Percentiles rank a stretch among this genome's conserved stretches.
These are phyloP conservation scores for Brachionus angularis DNA, from an alignment of 1,140 invertebrate genomes.

Conservation along the genomic window DNA sequence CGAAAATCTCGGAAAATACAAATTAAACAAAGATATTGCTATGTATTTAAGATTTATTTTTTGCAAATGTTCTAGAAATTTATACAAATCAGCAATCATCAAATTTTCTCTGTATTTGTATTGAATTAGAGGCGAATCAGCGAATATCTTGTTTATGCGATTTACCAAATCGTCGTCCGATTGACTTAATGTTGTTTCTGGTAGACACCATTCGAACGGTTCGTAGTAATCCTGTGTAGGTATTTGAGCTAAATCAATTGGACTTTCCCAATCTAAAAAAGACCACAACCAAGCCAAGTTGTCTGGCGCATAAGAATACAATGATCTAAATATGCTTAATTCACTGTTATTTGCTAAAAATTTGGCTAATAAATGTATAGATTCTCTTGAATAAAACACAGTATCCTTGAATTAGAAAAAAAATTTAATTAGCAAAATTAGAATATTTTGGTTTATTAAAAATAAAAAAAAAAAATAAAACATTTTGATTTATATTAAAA, in stretches of 20 bases:
- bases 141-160: conserved; percentile 21
- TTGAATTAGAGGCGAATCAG: conserved; percentile 35
- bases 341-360: conserved; percentile 40
- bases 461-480: too few species aligned
- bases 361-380: conserved; percentile 26
- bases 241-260: conserved; percentile 36
- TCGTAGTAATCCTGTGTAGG: conserved; percentile 3
- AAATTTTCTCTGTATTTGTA: conserved; percentile 39
- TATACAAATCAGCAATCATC: conserved; percentile 37
- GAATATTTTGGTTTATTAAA: neutral
- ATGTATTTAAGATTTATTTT: conserved; percentile 33
- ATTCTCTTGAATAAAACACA: conserved; percentile 35
- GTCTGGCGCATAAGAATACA: conserved; percentile 37
- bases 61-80: conserved; percentile 41
- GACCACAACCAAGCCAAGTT: conserved; percentile 44
- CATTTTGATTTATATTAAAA: conserved; percentile 38
- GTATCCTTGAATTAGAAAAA: conserved; percentile 27
- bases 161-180: conserved; percentile 5
- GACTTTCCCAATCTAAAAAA: conserved; percentile 37
- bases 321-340: conserved; percentile 4
- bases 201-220: conserved; percentile 16
- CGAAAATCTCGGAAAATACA: conserved; percentile 43
- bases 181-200: neutral
- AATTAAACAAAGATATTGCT: conserved; percentile 24
- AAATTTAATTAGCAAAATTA: neutral